A percentile compares a stretch with the other conserved stretches of the same genome.
Evolutionary conservation across 2,888 invertebrate genomes (phyloP).

Genomic region (Sthenelais limicola): DNA sequence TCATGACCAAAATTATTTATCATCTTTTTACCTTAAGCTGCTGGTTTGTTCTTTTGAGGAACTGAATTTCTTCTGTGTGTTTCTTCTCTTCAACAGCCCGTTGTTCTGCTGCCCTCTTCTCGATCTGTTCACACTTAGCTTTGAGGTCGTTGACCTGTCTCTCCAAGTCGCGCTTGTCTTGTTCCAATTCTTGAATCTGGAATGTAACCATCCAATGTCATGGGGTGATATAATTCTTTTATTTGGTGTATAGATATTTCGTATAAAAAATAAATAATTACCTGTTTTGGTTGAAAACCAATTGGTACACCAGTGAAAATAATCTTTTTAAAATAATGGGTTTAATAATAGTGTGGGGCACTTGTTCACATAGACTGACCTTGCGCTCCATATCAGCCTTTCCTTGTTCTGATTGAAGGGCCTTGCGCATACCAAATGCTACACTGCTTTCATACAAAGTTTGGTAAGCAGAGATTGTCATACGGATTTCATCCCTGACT

Average conservation of each 20-base stretch:
- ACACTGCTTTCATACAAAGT: conserved; percentile 96
- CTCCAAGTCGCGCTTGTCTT: conserved; percentile 84
- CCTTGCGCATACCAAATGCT: conserved; percentile 97
- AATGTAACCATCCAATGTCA: no score
- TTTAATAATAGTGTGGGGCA: no score
- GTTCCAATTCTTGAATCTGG: conserved; percentile 76
- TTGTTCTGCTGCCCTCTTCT: conserved; percentile 78
- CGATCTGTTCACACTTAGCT: conserved; percentile 72
- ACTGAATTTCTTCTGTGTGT: conserved; percentile 91
- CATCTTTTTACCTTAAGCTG: conserved; percentile 83
- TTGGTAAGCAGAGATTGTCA: conserved; percentile 97
- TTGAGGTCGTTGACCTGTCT: conserved; percentile 77
- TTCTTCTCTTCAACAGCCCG: conserved; percentile 92
- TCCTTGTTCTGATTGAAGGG: conserved; percentile 92
- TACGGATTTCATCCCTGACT: conserved; percentile 93
- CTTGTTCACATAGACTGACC: conserved; percentile 56
- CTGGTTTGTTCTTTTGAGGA: conserved; percentile 92
- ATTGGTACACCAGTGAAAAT: no score
- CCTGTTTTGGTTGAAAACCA: no score
- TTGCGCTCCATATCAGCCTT: conserved; percentile 75
- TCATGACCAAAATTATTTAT: background rate
- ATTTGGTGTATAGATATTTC: no score
- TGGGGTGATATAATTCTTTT: no score
- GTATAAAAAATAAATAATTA: no score
- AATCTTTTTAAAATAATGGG: no score